These are phyloP conservation scores for Drosophila nikananu DNA, from an alignment of 1,140 invertebrate species.

Conservation along the genomic window DNA sequence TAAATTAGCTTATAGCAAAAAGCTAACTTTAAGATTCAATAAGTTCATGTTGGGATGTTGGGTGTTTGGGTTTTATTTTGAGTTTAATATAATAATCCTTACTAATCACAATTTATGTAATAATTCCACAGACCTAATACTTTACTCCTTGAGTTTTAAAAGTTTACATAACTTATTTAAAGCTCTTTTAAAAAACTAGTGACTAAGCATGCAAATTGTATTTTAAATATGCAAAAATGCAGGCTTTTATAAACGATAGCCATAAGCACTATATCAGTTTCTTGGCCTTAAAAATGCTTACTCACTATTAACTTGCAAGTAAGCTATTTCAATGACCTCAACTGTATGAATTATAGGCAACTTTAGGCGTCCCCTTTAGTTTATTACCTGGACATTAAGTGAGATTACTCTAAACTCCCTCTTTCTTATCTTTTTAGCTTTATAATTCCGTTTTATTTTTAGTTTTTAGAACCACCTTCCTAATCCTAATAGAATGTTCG, in stretches of 20 bases:
- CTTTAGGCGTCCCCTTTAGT: neutral
- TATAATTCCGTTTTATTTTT: neutral
- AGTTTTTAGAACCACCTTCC: neutral
- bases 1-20: too few relatives aligned
- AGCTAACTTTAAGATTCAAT: neutral
- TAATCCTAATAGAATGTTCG: neutral
- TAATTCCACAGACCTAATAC: neutral
- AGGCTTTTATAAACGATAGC: conserved; percentile 1
- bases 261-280: conserved; percentile 10
- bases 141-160: too few relatives aligned
- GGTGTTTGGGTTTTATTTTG: too few relatives aligned
- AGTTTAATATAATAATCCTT: rapidly evolving
- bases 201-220: neutral
- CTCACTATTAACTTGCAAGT: neutral
- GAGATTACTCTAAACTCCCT: conserved; percentile 12
- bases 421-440: neutral
- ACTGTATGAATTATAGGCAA: conserved; percentile 6
- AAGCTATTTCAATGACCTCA: neutral
- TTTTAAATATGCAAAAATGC: conserved; percentile 4
- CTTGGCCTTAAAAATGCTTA: conserved; percentile 2
- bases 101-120: neutral
- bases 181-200: neutral
- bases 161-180: neutral
- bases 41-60: neutral
- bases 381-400: conserved; percentile 19